A percentile compares a stretch with the other conserved stretches of the same genome.
phyloP scores from a whole-genome alignment of 2,888 invertebrate genomes.

The Drosophila barbarae region DNA sequence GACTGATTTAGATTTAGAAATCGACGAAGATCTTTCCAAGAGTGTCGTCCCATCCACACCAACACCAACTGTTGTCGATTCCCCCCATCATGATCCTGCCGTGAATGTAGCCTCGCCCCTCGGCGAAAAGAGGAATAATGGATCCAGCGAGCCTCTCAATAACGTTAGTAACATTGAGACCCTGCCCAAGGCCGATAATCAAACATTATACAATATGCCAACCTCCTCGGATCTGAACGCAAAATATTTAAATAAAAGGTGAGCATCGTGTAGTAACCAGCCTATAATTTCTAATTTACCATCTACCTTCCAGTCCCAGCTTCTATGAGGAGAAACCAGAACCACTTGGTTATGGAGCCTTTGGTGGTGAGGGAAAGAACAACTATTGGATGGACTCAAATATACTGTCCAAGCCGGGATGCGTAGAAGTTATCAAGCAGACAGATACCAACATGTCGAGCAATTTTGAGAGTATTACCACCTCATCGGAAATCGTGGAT shows the following conservation, averaged over 20 bases:
- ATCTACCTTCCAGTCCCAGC: slow-evolving; percentile 21
- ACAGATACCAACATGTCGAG: slow-evolving; percentile 49
- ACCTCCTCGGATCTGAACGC: slow-evolving; percentile 47
- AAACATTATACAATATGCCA: slow-evolving; percentile 31
- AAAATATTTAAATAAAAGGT: slow-evolving; percentile 54
- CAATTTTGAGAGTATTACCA: slow-evolving; percentile 67
- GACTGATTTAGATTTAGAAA: slow-evolving; percentile 88
- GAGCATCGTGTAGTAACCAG: background rate
- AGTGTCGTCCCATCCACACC: slow-evolving; percentile 21
- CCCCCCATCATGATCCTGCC: slow-evolving; percentile 46
- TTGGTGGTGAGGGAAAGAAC: slow-evolving; percentile 47
- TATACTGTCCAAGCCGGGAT: slow-evolving; percentile 69
- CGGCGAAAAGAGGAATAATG: slow-evolving; percentile 19
- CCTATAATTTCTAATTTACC: background rate
- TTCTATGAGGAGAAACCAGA: slow-evolving; percentile 56
- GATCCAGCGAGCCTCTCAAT: slow-evolving; percentile 2
- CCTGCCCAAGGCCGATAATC: slow-evolving; percentile 24
- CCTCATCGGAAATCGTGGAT: slow-evolving; percentile 78
- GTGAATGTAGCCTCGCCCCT: slow-evolving; percentile 15
- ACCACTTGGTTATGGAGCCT: slow-evolving; percentile 46
- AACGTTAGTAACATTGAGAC: slow-evolving; percentile 11
- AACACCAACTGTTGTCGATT: slow-evolving; percentile 57
- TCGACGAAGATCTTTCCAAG: slow-evolving; percentile 83
- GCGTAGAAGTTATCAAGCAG: slow-evolving; percentile 72
- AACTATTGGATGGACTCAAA: slow-evolving; percentile 71